Conservation (phyloP, 2,888 invertebrate genomes). For the Acanthosepion esculentum region DNA sequence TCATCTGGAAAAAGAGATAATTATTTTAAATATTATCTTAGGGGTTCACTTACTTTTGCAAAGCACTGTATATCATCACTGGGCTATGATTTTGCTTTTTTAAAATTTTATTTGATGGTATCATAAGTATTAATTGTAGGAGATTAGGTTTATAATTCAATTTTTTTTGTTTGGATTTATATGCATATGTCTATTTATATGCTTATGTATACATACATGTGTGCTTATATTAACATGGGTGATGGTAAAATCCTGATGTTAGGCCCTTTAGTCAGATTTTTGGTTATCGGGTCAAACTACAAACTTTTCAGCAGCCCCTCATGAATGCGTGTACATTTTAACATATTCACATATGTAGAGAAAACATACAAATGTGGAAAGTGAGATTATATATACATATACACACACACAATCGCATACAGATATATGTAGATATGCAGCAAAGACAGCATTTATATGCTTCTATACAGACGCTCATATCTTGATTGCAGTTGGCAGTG, state of each 20-base stretch:
- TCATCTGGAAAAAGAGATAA: no score
- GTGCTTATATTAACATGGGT: background rate
- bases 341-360: background rate
- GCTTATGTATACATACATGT: background rate
- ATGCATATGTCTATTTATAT: constrained; percentile 38
- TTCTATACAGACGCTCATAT: background rate
- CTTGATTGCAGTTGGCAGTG: background rate
- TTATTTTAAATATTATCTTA: no score
- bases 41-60: no score
- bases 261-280: no score
- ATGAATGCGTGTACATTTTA: background rate
- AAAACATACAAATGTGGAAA: background rate
- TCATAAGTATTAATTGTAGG: no score
- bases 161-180: background rate
- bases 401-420: background rate
- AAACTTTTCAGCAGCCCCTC: no score
- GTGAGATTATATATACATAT: background rate
- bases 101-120: no score
- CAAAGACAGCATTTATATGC: background rate
- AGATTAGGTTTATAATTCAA: no score
- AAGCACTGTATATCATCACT: no score
- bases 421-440: background rate
- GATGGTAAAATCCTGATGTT: no score
- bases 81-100: no score
- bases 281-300: no score